phyloP scores from a whole-genome alignment of 2,113 vertebrate species.

The Leuciscus idus region DNA sequence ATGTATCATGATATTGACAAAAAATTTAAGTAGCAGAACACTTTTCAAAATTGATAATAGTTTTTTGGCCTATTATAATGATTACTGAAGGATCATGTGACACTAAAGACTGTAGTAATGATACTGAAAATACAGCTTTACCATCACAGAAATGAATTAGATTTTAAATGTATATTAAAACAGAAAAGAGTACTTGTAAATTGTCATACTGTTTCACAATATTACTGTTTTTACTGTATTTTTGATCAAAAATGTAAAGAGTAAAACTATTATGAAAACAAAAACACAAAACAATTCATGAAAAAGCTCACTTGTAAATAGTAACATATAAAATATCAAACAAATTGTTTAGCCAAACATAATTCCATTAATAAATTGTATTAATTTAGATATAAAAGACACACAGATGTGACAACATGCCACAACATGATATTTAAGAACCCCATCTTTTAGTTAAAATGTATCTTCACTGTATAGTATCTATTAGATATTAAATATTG shows the following conservation, averaged over 20 bases:
- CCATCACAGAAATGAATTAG: too few species aligned
- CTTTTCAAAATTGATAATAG: too few species aligned
- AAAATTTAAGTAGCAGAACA: too few species aligned
- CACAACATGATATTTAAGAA: not conserved
- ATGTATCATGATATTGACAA: too few species aligned
- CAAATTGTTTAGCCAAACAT: not conserved
- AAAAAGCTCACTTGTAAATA: not conserved
- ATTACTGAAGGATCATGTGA: too few species aligned
- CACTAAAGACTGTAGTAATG: too few species aligned
- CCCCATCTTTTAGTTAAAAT: not conserved
- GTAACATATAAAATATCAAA: not conserved
- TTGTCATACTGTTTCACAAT: too few species aligned
- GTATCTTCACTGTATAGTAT: not conserved
- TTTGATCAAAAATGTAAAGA: not conserved
- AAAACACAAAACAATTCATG: not conserved
- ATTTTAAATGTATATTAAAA: too few species aligned
- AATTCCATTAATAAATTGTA: not conserved
- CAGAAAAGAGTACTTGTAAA: too few species aligned
- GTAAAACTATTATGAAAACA: not conserved
- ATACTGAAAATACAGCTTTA: not conserved
- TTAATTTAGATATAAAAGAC: not conserved
- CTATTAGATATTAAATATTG: not conserved
- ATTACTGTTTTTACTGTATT: not conserved
- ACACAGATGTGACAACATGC: not conserved
- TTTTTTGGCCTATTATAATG: too few species aligned